Evolutionary conservation across 1,140 invertebrate species (phyloP).

Genomic region (Sitodiplosis mosellana): DNA sequence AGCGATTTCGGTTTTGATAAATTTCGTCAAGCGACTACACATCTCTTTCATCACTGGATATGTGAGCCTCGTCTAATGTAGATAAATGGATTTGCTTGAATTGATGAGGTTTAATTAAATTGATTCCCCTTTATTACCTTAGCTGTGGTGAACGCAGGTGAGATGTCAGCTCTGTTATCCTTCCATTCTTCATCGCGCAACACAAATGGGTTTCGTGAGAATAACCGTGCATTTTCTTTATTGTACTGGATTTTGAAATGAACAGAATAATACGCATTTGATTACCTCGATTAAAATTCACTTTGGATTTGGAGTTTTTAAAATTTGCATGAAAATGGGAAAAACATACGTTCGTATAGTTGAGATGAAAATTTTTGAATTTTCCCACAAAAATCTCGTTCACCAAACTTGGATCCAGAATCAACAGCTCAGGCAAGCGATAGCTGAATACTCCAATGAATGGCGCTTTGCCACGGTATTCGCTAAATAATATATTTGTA

Average conservation of each 20-base stretch:
- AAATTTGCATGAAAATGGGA: background rate
- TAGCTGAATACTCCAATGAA: background rate
- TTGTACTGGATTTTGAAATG: background rate
- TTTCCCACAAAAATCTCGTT: background rate
- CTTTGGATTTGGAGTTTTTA: background rate
- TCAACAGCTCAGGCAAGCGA: background rate
- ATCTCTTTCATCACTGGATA: background rate
- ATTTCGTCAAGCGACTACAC: background rate
- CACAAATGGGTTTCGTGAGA: constrained; percentile 2
- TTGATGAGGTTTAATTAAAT: no score
- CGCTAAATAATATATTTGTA: background rate
- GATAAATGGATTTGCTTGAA: background rate
- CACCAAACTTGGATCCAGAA: background rate
- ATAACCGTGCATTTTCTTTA: constrained; percentile 1
- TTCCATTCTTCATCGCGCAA: constrained; percentile 2
- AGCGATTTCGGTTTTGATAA: background rate
- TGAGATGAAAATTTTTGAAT: constrained; percentile 2
- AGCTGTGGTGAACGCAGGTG: constrained; percentile 1
- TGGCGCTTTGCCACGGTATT: constrained; percentile 1
- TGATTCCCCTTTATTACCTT: background rate
- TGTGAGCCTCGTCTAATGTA: background rate
- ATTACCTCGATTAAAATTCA: background rate
- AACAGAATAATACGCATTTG: background rate
- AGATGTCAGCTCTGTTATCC: constrained; percentile 1
- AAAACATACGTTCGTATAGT: background rate